Percentiles rank a stretch among this genome's conserved stretches.
These are phyloP conservation scores for Myrmecobius fasciatus DNA, from an alignment of 2,113 vertebrate species.

Conservation along the genomic window DNA sequence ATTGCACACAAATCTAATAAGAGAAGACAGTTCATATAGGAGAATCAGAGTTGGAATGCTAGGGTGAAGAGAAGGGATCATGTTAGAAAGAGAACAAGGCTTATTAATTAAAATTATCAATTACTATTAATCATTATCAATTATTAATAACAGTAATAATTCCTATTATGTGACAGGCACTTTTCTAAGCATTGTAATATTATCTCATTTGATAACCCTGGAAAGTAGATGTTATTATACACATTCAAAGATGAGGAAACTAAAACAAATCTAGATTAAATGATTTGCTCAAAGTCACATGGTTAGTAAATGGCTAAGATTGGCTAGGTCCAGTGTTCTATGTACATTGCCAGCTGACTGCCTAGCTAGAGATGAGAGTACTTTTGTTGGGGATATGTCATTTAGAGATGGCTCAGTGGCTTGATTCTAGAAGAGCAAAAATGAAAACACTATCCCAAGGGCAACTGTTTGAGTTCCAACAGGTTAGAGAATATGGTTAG, in stretches of 20 bases:
- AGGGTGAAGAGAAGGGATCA: neutral
- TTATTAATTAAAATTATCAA: neutral
- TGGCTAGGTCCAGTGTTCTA: neutral
- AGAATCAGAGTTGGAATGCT: neutral
- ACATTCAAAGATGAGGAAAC: neutral
- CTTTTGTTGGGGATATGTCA: neutral
- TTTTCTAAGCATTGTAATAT: neutral
- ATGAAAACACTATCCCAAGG: neutral
- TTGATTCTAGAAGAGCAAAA: neutral
- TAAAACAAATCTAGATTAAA: neutral
- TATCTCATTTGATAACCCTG: neutral
- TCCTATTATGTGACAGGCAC: neutral
- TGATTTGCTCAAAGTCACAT: neutral
- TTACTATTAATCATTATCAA: too few relatives aligned
- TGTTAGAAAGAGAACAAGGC: neutral
- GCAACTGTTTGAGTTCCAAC: neutral
- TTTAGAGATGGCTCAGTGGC: neutral
- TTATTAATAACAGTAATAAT: neutral
- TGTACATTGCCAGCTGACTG: neutral
- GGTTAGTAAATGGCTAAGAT: neutral
- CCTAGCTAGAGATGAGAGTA: neutral
- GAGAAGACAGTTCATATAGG: neutral
- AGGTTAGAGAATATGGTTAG: neutral
- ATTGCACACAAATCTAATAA: neutral
- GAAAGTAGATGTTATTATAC: neutral